Base-by-base conservation (phyloP, 1,140 invertebrate species). In the Ericerus pela region DNA sequence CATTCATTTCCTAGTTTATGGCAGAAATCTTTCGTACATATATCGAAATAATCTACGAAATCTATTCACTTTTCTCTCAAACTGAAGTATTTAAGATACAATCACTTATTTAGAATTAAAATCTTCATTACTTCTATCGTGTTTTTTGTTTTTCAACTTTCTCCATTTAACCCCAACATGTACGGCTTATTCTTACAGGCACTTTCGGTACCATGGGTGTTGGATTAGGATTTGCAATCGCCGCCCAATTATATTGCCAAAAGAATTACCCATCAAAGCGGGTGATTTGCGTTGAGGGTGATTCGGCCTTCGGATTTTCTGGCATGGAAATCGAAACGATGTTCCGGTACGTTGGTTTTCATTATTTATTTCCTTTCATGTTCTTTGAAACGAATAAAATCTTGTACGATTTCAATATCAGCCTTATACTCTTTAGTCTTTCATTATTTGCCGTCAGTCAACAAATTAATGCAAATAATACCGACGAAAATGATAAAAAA, bases 151-250 rank as follows among this genome's bases (percentile, higher is more conserved):
- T n/a, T n/a, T n/a, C n/a, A n/a, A n/a, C n/a, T n/a, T n/a, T n/a
- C n/a, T n/a, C n/a, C n/a, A n/a, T n/a, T n/a, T n/a, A n/a, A n/a
- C n/a, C n/a, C n/a, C n/a, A n/a, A n/a, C n/a, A n/a, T n/a, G n/a
- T n/a, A n/a, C n/a, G n/a, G n/a, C n/a, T n/a, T n/a, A n/a, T n/a
- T n/a, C n/a, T n/a, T n/a, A n/a, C n/a, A 60, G 78, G 79, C 14
- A 92, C 92, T 12, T 96, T 95, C 73, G 93, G 91, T 16, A 96
- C 93, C 0, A 96, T 97, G 92, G 93, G 93, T 14, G 90, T 97
- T 53, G 94, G 94, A 16, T 76, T 84, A 2, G 93, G 92, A 14
- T 97, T 90, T 72, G 91, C 88, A 0, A 81, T 96, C 47, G 92
- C 93, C 20, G 88, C 93, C 27, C 90, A 90, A 5, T 72, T 96